Base-by-base conservation (phyloP, 23 tunicate species). In the Ascidia mentula region DNA sequence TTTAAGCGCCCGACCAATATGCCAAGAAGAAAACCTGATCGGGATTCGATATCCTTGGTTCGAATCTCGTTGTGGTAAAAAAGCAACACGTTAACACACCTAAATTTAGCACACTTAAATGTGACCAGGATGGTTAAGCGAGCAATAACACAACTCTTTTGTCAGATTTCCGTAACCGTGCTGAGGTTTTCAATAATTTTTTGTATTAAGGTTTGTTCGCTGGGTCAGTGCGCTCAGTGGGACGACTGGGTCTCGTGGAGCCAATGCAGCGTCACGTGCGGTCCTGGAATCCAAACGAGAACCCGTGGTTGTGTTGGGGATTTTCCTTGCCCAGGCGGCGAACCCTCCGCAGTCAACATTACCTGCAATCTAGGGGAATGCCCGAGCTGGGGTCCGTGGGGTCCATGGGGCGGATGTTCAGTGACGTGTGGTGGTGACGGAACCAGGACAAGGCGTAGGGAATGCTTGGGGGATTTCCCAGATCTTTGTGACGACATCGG, bases 291-390 rank as follows among this genome's bases (percentile, higher is more conserved):
- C 59, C 82, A 46, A 53, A 69, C 46, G 1, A 40, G 89, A 18
- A 18, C 59, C 40, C 61, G 89, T 17, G 31, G 38, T 17, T 85
- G 89, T 37, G 37, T 77, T 24, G 89, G 89, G 36, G 82, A 85
- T 78, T 90, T 90, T 65, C 71, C 74, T 12, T 90, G 96, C 59
- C 69, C 96, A 61, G 59, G 53, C 30, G 53, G 34, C 60, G 86
- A 90, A 37, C 60, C 82, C 26, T 24, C 69, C 0, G 18, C 36
- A 0, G 79, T 31, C 0, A 40, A 34, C 22, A 69, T 74, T 40
- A 18, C 60, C 31, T 90, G 96, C 82, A 89, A 75, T 45, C 81
- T 79, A 7, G 92, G 92, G 33, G 38, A 53, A 53, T 88, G 94
- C 46, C 80, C 76, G 7, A 32, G 81, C 42, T 88, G 87, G 87